phyloP scores from a whole-genome alignment of 2,888 invertebrate genomes.

The Iphiclides podalirius region DNA sequence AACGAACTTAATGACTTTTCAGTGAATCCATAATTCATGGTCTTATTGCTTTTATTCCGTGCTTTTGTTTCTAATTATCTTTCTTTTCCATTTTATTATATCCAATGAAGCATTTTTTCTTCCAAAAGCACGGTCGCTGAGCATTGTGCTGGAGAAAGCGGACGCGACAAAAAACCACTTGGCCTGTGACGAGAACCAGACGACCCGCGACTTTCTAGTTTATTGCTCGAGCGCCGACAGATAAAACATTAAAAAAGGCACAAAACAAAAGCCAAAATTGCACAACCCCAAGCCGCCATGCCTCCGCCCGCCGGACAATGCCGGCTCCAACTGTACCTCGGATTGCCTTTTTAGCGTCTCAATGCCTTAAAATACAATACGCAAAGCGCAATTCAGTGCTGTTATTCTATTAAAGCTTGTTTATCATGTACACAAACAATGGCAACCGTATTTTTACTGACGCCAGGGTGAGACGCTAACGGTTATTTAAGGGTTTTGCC shows the following conservation, averaged over 20 bases:
- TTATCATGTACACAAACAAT: too few species aligned
- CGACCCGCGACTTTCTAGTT: conserved; percentile 59
- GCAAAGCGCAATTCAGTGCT: too few species aligned
- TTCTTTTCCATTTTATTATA: conserved; percentile 1
- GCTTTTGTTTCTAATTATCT: conserved; percentile 7
- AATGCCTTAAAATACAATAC: too few species aligned
- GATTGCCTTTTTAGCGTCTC: too few species aligned
- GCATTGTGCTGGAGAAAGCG: conserved; percentile 56
- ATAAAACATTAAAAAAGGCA: conserved; percentile 42
- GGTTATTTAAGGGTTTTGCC: too few species aligned
- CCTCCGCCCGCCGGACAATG: neutral
- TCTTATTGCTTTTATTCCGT: conserved; percentile 2
- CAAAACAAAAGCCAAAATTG: conserved; percentile 44
- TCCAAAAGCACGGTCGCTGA: conserved; percentile 38
- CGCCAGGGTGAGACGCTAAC: too few species aligned
- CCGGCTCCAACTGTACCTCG: too few species aligned
- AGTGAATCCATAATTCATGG: conserved; percentile 20
- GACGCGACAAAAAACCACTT: conserved; percentile 40
- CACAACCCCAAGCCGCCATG: conserved; percentile 36
- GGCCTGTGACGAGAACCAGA: conserved; percentile 38
- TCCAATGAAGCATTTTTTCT: conserved; percentile 30
- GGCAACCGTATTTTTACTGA: too few species aligned
- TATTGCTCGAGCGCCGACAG: conserved; percentile 46
- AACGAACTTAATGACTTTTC: conserved; percentile 9
- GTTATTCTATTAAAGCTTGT: too few species aligned